Percentiles rank a stretch among this genome's conserved stretches.
Evolutionary conservation across 2,113 vertebrate genomes (phyloP).

Genomic region (Tyrannus savana): DNA sequence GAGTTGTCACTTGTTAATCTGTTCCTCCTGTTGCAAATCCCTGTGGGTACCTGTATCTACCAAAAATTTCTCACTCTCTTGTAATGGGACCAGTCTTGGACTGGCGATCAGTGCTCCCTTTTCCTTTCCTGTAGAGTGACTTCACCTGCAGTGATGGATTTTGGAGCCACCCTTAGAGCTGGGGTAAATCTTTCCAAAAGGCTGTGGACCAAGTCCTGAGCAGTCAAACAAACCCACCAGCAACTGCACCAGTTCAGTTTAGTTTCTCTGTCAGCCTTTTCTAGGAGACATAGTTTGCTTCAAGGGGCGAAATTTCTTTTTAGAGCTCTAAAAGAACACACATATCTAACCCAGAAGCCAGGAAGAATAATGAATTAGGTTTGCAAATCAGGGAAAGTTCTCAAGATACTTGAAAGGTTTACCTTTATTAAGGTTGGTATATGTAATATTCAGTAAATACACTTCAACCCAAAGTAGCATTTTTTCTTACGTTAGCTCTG

Average conservation of each 20-base stretch:
- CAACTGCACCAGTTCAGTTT: not conserved
- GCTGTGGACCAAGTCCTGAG: not conserved
- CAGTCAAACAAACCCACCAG: not conserved
- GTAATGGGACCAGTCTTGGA: not conserved
- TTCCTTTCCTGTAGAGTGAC: not conserved
- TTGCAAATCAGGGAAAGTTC: not conserved
- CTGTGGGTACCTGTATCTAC: not conserved
- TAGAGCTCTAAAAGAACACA: not conserved
- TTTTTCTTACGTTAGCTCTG: not conserved
- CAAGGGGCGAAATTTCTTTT: not conserved
- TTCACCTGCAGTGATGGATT: not conserved
- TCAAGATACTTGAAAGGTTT: not conserved
- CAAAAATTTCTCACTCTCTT: not conserved
- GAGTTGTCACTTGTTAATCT: not conserved
- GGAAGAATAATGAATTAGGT: not conserved
- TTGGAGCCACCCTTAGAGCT: not conserved
- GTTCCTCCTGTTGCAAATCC: not conserved
- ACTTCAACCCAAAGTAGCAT: not conserved
- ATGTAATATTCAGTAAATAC: not conserved
- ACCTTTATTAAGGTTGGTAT: not conserved
- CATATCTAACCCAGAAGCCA: not conserved
- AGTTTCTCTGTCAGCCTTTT: not conserved
- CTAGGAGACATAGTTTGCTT: not conserved
- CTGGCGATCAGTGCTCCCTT: fast-evolving
- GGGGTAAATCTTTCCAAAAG: not conserved